Evolutionary conservation across 2,888 invertebrate genomes (phyloP).

Genomic region (Eumacrocentrus americanus): DNA sequence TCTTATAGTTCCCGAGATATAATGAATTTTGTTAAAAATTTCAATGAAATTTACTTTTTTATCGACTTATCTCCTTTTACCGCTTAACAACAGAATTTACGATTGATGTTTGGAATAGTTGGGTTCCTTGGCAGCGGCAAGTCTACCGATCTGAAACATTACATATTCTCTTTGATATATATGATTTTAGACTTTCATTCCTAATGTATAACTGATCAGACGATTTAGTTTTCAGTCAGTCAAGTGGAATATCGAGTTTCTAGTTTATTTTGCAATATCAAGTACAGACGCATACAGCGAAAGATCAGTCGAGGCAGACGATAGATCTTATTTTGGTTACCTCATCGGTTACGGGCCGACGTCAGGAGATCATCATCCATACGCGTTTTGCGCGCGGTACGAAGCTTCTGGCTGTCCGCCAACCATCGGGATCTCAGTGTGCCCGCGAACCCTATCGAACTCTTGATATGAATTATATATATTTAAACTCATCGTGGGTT

Average conservation of each 20-base stretch:
- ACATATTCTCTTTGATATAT: too few species aligned
- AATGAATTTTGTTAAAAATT: too few species aligned
- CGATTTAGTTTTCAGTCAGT: neutral
- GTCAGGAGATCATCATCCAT: conserved; percentile 46
- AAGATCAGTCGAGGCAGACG: conserved; percentile 12
- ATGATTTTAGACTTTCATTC: neutral
- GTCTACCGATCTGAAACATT: too few species aligned
- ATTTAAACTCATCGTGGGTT: conserved; percentile 20
- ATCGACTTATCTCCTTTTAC: too few species aligned
- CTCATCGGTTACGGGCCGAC: conserved; percentile 48
- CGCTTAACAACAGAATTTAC: too few species aligned
- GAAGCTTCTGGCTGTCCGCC: conserved; percentile 29
- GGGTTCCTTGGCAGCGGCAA: neutral
- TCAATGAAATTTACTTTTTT: too few species aligned
- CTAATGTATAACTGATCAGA: neutral
- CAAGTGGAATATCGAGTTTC: neutral
- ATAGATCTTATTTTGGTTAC: conserved; percentile 50
- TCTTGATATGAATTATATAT: conserved; percentile 40
- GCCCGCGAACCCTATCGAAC: conserved; percentile 48
- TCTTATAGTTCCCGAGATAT: too few species aligned
- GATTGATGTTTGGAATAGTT: too few species aligned
- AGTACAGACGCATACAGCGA: neutral
- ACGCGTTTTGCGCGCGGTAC: conserved; percentile 40
- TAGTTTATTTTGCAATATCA: conserved; percentile 9
- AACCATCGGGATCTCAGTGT: conserved; percentile 30